Percentiles rank a stretch among this genome's conserved stretches.
Conservation (phyloP, 1,140 invertebrate species). For the Papilio polytes region DNA sequence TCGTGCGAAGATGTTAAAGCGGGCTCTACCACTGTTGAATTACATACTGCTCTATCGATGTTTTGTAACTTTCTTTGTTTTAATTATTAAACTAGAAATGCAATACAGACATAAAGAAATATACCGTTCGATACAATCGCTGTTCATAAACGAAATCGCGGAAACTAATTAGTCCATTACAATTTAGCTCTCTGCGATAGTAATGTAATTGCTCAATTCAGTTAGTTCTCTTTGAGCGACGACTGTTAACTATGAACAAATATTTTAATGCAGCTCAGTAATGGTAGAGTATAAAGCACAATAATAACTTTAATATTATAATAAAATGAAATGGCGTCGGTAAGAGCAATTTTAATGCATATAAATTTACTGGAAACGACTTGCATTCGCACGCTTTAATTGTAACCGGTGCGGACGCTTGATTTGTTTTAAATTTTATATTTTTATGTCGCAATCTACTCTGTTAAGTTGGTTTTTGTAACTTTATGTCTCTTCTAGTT, state of each 20-base stretch:
- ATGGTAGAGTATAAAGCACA: constrained; percentile 47
- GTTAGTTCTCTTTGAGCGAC: constrained; percentile 7
- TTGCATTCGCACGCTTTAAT: constrained; percentile 16
- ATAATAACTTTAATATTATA: constrained; percentile 54
- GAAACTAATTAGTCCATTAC: background rate
- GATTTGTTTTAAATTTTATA: constrained; percentile 20
- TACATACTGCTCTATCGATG: too few relatives aligned
- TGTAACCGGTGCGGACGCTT: background rate
- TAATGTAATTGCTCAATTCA: constrained; percentile 15
- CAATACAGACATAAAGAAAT: background rate
- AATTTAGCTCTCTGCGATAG: background rate
- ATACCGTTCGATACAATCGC: background rate
- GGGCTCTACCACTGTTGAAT: too few relatives aligned
- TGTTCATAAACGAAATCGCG: background rate
- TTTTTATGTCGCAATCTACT: constrained; percentile 7
- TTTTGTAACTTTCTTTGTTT: background rate
- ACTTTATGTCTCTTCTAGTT: background rate
- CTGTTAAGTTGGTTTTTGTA: background rate
- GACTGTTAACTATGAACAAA: constrained; percentile 39
- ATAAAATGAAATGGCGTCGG: constrained; percentile 53
- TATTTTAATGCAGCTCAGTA: constrained; percentile 31
- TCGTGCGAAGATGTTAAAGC: too few relatives aligned
- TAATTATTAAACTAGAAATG: background rate
- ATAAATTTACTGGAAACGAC: constrained; percentile 44
- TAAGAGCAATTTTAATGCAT: constrained; percentile 42